Evolutionary conservation across 1,140 invertebrate species (phyloP), one percentile per base, ranked within the genome.

Genomic region (Plectus sambesii): DNA sequence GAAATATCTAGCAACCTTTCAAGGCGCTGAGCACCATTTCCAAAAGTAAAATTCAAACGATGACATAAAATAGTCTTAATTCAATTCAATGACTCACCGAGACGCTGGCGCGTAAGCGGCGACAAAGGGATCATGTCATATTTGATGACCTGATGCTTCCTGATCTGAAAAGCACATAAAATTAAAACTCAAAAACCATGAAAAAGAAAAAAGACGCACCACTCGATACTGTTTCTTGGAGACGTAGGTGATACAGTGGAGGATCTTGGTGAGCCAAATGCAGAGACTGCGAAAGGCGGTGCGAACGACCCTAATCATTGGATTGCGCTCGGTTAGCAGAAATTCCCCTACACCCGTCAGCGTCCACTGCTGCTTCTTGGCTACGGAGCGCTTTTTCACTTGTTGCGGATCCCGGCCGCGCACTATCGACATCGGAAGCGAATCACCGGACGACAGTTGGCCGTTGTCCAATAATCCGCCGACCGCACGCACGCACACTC

Each of bases 41-140:
- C n/a, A n/a, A n/a, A n/a, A n/a, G n/a, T n/a, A n/a, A n/a, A n/a
- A n/a, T n/a, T n/a, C n/a, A n/a, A n/a, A n/a, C n/a, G n/a, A n/a
- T n/a, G n/a, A n/a, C n/a, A 5, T 36, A n/a, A 59, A 49, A 1
- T 29, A 9, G 17, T 9, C 39, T 15, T 17, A 30, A 45, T 33
- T 49, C 15, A 23, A 23, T 20, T 2, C 1, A 8, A 25, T 46
- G 53, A 59, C 64, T 46, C 27, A 65, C 63, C 40, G 20, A 67
- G 42, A 41, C 64, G 44, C 42, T 69, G 62, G 4, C 51, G 30
- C 20, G 66, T 69, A 9, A 67, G 47, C 4, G 64, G 66, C 8
- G 63, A 67, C 29, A 67, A 42, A 3, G 66, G 61, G 19, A 69
- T 44, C 15, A 57, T 42, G 8, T 65, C 53, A 47, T 67, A 67